Percentiles rank a stretch among this genome's conserved stretches.
phyloP scores from a whole-genome alignment of 2,113 vertebrate genomes.

The Sinocyclocheilus rhinocerous region DNA sequence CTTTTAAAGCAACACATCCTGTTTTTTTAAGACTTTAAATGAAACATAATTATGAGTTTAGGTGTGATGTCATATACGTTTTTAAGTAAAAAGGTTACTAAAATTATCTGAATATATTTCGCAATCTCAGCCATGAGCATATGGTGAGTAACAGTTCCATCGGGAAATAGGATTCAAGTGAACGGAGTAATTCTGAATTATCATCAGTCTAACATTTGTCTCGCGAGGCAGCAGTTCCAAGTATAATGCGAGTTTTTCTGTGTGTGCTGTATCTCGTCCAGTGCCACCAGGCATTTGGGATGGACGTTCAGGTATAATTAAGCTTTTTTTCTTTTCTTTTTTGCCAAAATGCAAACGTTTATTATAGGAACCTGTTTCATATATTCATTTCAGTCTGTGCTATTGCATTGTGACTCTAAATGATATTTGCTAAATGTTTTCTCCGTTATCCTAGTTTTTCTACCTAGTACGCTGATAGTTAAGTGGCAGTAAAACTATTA shows the following conservation, averaged over 20 bases:
- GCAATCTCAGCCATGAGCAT: not conserved
- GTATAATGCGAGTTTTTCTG: not conserved
- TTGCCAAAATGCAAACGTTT: not conserved
- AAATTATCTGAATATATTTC: not conserved
- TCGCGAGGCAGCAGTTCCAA: not conserved
- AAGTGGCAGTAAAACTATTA: not conserved
- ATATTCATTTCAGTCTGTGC: too few species aligned
- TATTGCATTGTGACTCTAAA: not conserved
- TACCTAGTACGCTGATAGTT: not conserved
- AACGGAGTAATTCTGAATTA: not conserved
- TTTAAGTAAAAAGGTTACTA: not conserved
- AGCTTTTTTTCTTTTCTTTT: not conserved
- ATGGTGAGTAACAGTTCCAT: not conserved
- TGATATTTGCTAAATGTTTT: not conserved
- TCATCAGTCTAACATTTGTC: not conserved
- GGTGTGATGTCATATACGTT: not conserved
- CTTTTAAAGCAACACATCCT: not conserved
- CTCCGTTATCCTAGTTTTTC: not conserved
- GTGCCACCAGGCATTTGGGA: not conserved
- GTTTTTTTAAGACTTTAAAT: not conserved
- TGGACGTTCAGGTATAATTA: not conserved
- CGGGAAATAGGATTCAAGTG: not conserved
- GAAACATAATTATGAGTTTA: not conserved
- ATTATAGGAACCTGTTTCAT: not conserved
- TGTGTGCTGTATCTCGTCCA: not conserved